phyloP scores from a whole-genome alignment of 2,113 vertebrate genomes.

The Scopus umbretta region DNA sequence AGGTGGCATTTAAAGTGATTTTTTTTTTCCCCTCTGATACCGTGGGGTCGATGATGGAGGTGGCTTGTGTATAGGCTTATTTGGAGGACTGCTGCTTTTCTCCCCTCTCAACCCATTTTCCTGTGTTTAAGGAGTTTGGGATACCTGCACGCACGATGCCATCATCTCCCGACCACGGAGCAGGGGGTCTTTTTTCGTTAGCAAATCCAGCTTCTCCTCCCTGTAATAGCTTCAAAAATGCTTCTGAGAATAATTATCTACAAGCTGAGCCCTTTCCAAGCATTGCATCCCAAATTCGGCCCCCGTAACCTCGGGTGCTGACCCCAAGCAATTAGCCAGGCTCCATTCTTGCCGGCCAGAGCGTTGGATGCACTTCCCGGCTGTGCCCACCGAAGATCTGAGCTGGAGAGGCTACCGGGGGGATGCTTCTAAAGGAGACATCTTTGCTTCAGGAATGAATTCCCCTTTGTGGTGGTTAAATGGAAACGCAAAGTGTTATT shows the following conservation, averaged over 20 bases:
- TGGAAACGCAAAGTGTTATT: not conserved
- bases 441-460: not conserved
- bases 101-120: not conserved
- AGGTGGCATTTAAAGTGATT: not conserved
- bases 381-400: not conserved
- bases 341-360: not conserved
- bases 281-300: not conserved
- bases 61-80: not conserved
- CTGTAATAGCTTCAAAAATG: accelerated
- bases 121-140: not conserved
- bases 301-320: accelerated
- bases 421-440: not conserved
- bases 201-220: not conserved
- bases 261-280: not conserved
- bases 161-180: accelerated
- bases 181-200: not conserved
- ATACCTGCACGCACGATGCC: accelerated
- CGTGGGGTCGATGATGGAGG: accelerated
- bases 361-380: not conserved
- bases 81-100: not conserved
- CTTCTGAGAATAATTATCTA: accelerated
- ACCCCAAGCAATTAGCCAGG: not conserved
- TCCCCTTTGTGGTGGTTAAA: not conserved
- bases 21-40: not conserved
- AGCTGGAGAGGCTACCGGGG: not conserved